Base-by-base conservation (phyloP, 2,797 vertebrate genomes). In the Urophycis tenuis region DNA sequence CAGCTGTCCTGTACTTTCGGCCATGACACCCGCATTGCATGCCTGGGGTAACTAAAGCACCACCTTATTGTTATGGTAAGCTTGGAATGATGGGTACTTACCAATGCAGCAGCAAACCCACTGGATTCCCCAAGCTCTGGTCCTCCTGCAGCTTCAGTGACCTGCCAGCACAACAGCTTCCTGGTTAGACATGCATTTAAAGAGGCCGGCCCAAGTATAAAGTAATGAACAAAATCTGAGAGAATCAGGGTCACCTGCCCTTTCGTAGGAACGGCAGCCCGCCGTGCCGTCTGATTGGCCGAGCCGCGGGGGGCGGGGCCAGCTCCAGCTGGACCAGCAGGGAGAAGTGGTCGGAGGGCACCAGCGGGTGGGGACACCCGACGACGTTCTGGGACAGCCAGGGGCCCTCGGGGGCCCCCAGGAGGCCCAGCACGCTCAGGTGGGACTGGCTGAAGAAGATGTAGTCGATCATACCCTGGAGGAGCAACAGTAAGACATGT, bases 391-490 rank as follows among this genome's bases (percentile, higher is more conserved):
- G 94, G 82, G 92, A 89, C 78, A 95, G 93, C 95, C 95, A 95
- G 75, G 94, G 94, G 87, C 92, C 93, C 87, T 95, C 95, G 89
- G 95, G 93, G 84, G 95, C 94, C 85, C 95, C 95, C 81, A 96
- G 87, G 82, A 95, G 92, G 79, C 95, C 95, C 88, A 95, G 88
- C 75, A 95, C 94, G 77, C 94, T 95, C 87, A 96, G 92, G 79
- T 94, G 93, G 91, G 95, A 94, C 92, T 95, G 94, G 79, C 94
- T 95, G 87, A 93, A 94, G 92, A 95, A 96, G 92, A 95, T 94
- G 92, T 96, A 96, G 90, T 96, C 95, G 83, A 96, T 96, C 90
- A 95, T 93, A 90, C 95, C 95, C 95, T 96, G 85, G 31, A 75
- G 3, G 45, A 29, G 22, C 32, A 8, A 69, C 45, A 22, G 8